Percentiles rank a stretch among this genome's conserved stretches.
phyloP scores from a whole-genome alignment of 1,140 invertebrate species.

The Choristoneura fumiferana region DNA sequence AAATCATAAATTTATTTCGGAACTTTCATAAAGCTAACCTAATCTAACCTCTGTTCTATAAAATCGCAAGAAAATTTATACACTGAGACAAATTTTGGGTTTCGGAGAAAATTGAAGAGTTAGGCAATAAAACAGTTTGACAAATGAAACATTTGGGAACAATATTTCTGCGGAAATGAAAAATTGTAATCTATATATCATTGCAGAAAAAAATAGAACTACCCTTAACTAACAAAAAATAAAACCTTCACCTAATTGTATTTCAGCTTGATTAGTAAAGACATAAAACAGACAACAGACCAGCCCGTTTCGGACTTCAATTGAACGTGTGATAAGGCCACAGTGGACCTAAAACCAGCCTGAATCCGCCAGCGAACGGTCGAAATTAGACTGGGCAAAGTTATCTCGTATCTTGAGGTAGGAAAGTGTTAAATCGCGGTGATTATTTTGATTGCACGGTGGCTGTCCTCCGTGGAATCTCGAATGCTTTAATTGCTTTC shows the following conservation, averaged over 20 bases:
- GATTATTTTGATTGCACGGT: constrained; percentile 64
- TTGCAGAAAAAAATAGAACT: too few relatives aligned
- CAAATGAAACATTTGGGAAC: too few relatives aligned
- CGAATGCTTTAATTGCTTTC: constrained; percentile 54
- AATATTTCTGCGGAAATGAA: too few relatives aligned
- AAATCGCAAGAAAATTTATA: too few relatives aligned
- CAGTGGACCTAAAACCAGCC: not conserved
- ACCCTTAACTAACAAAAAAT: not conserved
- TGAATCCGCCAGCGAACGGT: not conserved
- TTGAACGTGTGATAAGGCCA: not conserved
- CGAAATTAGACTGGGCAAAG: not conserved
- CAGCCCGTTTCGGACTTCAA: constrained; percentile 1
- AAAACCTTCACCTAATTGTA: not conserved
- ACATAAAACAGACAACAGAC: constrained; percentile 7
- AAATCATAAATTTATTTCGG: too few relatives aligned
- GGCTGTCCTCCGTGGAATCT: constrained; percentile 42
- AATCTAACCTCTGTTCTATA: too few relatives aligned
- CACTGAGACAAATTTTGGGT: too few relatives aligned
- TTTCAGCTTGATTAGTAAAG: constrained; percentile 2
- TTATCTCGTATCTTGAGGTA: constrained; percentile 54
- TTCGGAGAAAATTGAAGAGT: too few relatives aligned
- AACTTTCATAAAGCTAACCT: too few relatives aligned
- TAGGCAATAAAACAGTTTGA: too few relatives aligned
- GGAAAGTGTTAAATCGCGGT: constrained; percentile 64
- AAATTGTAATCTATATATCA: too few relatives aligned